Evolutionary conservation across 2,113 vertebrate species (phyloP).

Genomic region (Dasyurus viverrinus): DNA sequence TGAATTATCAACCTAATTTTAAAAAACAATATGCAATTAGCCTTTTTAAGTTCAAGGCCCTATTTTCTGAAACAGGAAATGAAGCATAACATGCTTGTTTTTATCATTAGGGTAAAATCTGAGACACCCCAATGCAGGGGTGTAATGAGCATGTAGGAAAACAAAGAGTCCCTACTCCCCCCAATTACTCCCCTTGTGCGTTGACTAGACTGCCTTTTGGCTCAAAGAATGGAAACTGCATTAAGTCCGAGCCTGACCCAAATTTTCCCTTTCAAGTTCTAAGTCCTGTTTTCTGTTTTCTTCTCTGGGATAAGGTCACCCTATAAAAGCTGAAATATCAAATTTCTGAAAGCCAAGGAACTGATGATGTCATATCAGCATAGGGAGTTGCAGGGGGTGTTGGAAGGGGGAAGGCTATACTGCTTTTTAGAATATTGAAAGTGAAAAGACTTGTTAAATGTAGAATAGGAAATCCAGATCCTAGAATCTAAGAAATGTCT

Average conservation of each 20-base stretch:
- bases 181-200: neutral
- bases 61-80: constrained; percentile 81
- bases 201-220: constrained; percentile 35
- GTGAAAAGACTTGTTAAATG: constrained; percentile 1
- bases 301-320: constrained; percentile 37
- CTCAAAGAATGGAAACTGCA: constrained; percentile 47
- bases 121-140: constrained; percentile 21
- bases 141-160: neutral
- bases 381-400: neutral
- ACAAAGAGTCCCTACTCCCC: neutral
- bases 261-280: constrained; percentile 63
- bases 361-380: constrained; percentile 51
- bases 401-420: neutral
- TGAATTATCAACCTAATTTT: constrained; percentile 86
- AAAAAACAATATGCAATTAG: constrained; percentile 85
- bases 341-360: constrained; percentile 51
- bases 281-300: constrained; percentile 54
- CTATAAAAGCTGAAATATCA: constrained; percentile 53
- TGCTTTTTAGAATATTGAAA: constrained; percentile 9
- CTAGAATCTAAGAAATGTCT: constrained; percentile 30
- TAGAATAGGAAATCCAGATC: constrained; percentile 23
- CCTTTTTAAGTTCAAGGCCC: constrained; percentile 78
- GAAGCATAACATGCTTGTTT: constrained; percentile 77
- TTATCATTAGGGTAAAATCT: constrained; percentile 58
- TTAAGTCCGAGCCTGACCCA: constrained; percentile 50